Evolutionary conservation across 2,888 invertebrate genomes (phyloP), one percentile per base, ranked within the genome.

Genomic region (Leucophenga montana): DNA sequence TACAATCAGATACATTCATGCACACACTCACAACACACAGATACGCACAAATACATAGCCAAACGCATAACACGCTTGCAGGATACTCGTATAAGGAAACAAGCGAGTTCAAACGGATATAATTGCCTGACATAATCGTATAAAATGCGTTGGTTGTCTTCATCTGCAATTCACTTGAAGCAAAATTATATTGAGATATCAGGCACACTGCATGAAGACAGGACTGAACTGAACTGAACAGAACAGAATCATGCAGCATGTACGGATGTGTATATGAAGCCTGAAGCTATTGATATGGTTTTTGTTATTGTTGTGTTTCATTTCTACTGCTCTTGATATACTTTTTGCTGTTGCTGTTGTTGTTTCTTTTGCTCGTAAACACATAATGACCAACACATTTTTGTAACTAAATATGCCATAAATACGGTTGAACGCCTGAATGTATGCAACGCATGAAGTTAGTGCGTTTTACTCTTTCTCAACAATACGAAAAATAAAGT

Each of bases 1-100:
- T 71, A 71, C 70, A 72, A 76, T 74, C 76, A 66, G 62, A 31
- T 13, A 66, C 39, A 48, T 20, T 5, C 20, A 65, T 50, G 56
- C 67, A 62, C n/a, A n/a, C n/a, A n/a, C n/a, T n/a, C n/a, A n/a
- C n/a, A n/a, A n/a, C n/a, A n/a, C 27, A 44, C 69, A 27, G 39
- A 48, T 53, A 56, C 20, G 61, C 59, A 57, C 20, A 53, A 65
- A n/a, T n/a, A n/a, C n/a, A n/a, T n/a, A n/a, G n/a, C n/a, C n/a
- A n/a, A n/a, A n/a, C n/a, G n/a, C n/a, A n/a, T n/a, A n/a, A n/a
- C n/a, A 67, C 57, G 39, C 14, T 20, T 18, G 44, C 53, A 27
- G 27, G 4, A 27, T 20, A 9, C 14, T 27, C 22, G 18, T 57
- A 31, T n/a, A 31, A 9, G 14, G 16, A 53, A 9, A 53, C 20